These are phyloP conservation scores for Pectinophora gossypiella DNA, from an alignment of 1,140 invertebrate species.

Conservation along the genomic window DNA sequence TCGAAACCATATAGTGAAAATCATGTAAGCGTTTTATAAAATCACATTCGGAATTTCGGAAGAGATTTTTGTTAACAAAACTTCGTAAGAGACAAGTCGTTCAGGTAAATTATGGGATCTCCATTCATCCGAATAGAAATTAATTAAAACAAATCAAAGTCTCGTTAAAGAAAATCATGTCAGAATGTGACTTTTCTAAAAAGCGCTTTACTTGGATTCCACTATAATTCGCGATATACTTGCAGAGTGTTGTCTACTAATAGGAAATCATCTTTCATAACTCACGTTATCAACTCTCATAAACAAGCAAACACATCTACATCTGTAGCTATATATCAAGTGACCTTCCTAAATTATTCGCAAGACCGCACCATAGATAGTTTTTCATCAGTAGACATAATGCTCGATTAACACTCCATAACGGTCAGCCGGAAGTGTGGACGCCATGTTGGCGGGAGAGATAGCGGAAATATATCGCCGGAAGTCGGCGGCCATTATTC, in stretches of 20 bases:
- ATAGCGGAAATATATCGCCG: constrained; percentile 73
- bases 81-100: too few relatives aligned
- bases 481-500: constrained; percentile 66
- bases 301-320: too few relatives aligned
- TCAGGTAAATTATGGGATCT: too few relatives aligned
- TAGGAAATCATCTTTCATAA: background rate
- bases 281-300: too few relatives aligned
- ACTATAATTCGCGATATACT: background rate
- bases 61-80: too few relatives aligned
- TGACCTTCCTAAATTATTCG: constrained; percentile 2
- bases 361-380: constrained; percentile 28
- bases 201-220: background rate
- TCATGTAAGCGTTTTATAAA: too few relatives aligned
- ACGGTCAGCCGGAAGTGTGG: constrained; percentile 61
- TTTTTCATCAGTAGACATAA: constrained; percentile 66
- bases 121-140: too few relatives aligned
- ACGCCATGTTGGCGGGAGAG: constrained; percentile 59
- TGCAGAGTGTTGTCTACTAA: background rate
- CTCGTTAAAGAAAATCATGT: background rate
- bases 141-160: background rate
- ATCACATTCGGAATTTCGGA: too few relatives aligned
- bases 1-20: too few relatives aligned
- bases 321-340: background rate
- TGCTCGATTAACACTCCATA: constrained; percentile 69
- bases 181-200: background rate